Evolutionary conservation across 2,113 vertebrate species (phyloP), one percentile per base, ranked within the genome.

Genomic region (Hypanus sabinus): DNA sequence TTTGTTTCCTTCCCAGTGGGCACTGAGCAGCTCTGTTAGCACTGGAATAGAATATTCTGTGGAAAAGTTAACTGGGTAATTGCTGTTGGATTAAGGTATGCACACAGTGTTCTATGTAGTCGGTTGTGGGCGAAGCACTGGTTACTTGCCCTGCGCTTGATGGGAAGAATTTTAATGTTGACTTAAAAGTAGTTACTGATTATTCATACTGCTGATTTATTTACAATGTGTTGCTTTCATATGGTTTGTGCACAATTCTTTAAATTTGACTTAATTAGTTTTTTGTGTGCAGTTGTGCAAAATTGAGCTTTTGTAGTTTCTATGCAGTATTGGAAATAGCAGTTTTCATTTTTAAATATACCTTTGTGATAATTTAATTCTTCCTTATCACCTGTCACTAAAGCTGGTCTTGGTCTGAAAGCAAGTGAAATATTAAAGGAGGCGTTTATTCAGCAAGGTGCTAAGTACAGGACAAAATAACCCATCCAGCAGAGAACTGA

Each of bases 61-160:
- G 30, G 70, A 71, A 75, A 93, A 93, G 91, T 93, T 93, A 73
- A 46, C 70, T 93, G 91, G 70, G 70, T 55, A 10, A 93, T 36
- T 33, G 11, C 91, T 93, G 24, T 46, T 73, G 20, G 38, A 73
- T 93, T 93, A 55, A 46, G 90, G 22, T 93, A 24, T 71, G 27
- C 62, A 46, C 36, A 24, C 8, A 33, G 14, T 68, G 5, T 55
- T 73, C 22, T 18, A 3, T 38, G n/a, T 46, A 46, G 62, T 65
- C 62, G 14, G 62, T 65, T 73, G 24, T 73, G 38, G 36, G 70
- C 4, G 36, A 55, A 73, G 68, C 36, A 38, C 62, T 33, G 22
- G 20, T 68, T 55, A 75, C 71, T 93, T 16, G n/a, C n/a, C n/a
- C 71, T 71, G 68, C 3, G 73, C 36, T 93, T 55, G 68, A 65